Conservation (phyloP, 1,140 invertebrate genomes). For the Orussus abietinus region DNA sequence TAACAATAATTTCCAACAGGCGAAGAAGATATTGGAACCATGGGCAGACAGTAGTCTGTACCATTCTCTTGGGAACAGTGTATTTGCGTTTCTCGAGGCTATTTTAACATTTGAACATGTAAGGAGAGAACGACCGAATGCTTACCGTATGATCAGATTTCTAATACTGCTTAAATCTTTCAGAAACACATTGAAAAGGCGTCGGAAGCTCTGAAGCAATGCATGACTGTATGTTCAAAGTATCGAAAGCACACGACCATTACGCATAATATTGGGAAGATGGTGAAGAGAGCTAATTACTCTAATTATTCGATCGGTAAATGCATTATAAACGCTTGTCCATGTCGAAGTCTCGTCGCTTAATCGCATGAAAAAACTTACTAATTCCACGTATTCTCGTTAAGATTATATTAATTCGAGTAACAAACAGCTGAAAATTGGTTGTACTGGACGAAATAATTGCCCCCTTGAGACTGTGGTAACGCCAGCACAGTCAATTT, state of each 20-base stretch:
- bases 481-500: no score
- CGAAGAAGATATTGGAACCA: constrained; percentile 69
- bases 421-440: no score
- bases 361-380: no score
- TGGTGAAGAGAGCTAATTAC: constrained; percentile 75
- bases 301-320: constrained; percentile 70
- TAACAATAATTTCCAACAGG: constrained; percentile 83
- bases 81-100: constrained; percentile 88
- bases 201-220: constrained; percentile 67
- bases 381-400: no score
- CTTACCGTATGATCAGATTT: background rate
- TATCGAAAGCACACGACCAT: constrained; percentile 70
- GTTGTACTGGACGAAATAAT: no score
- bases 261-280: constrained; percentile 75
- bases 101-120: constrained; percentile 89
- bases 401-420: no score
- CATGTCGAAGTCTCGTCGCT: constrained; percentile 6
- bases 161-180: constrained; percentile 11
- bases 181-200: constrained; percentile 72
- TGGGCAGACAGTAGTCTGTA: constrained; percentile 84
- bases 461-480: no score
- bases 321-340: no score
- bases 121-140: constrained; percentile 21
- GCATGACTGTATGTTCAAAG: constrained; percentile 72
- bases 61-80: constrained; percentile 84